These are phyloP conservation scores for Pterostichus madidus DNA, from an alignment of 2,888 invertebrate species.

Conservation along the genomic window DNA sequence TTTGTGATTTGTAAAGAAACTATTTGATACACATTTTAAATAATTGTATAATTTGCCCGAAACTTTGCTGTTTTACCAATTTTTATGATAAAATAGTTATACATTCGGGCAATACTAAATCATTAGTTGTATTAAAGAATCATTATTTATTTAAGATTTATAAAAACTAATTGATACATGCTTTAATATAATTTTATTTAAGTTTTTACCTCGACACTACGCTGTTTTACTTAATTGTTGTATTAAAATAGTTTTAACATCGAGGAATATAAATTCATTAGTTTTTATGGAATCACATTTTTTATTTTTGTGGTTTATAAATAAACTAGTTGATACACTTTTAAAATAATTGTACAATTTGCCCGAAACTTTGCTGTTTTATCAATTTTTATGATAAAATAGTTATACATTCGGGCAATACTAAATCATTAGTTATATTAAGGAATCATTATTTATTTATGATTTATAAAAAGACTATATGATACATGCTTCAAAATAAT, in stretches of 20 bases:
- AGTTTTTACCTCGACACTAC: slow-evolving; percentile 66
- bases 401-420: slow-evolving; percentile 31
- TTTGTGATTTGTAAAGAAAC: neutral
- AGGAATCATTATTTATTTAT: neutral
- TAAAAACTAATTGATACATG: slow-evolving; percentile 16
- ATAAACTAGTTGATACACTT: neutral
- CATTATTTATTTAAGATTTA: neutral
- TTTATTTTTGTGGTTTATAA: neutral
- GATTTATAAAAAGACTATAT: neutral
- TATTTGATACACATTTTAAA: neutral
- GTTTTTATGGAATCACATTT: neutral
- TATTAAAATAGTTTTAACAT: slow-evolving; percentile 43
- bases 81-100: slow-evolving; percentile 26
- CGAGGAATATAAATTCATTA: slow-evolving; percentile 40
- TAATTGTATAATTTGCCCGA: neutral
- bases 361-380: slow-evolving; percentile 28
- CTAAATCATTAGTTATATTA: neutral
- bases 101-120: slow-evolving; percentile 25
- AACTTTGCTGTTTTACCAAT: slow-evolving; percentile 23
- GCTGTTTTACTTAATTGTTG: slow-evolving; percentile 49
- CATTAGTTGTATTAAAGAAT: neutral
- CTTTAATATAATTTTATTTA: no score
- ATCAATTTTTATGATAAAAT: slow-evolving; percentile 4
- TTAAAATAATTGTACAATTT: neutral
- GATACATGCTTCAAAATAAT: neutral